Evolutionary conservation across 2,797 vertebrate species (phyloP).

Genomic region (Sebastes cheni): DNA sequence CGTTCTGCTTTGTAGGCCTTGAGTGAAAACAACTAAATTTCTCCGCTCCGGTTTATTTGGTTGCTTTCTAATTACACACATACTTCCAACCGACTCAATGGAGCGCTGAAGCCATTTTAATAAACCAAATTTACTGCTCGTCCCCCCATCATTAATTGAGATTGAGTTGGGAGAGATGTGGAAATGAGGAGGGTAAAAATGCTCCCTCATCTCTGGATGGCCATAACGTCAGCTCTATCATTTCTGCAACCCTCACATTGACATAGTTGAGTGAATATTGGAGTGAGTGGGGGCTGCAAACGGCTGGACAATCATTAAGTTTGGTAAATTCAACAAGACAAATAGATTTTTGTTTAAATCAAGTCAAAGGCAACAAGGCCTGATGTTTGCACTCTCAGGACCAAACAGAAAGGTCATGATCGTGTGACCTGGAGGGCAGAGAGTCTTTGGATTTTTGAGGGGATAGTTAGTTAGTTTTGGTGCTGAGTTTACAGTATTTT

Average conservation of each 20-base stretch:
- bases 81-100: slow-evolving; percentile 37
- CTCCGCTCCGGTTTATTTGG: slow-evolving; percentile 37
- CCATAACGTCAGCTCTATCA: not conserved
- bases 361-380: not conserved
- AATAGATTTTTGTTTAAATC: slow-evolving; percentile 2
- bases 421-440: not conserved
- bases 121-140: slow-evolving; percentile 55
- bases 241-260: slow-evolving; percentile 18
- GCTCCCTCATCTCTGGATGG: slow-evolving; percentile 1
- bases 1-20: slow-evolving; percentile 52
- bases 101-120: slow-evolving; percentile 52
- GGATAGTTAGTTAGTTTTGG: not conserved
- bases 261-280: slow-evolving; percentile 18
- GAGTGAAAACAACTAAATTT: slow-evolving; percentile 69
- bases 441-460: not conserved
- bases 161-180: slow-evolving; percentile 35
- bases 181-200: slow-evolving; percentile 30
- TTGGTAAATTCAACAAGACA: slow-evolving; percentile 8
- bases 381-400: not conserved
- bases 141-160: slow-evolving; percentile 43
- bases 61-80: slow-evolving; percentile 55
- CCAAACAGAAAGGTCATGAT: not conserved
- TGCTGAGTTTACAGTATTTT: not conserved
- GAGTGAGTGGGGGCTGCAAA: not conserved
- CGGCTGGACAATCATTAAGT: not conserved